Percentiles rank a stretch among this genome's conserved stretches.
phyloP scores from a whole-genome alignment of 2,888 invertebrate species.

The Phengaris alcon region DNA sequence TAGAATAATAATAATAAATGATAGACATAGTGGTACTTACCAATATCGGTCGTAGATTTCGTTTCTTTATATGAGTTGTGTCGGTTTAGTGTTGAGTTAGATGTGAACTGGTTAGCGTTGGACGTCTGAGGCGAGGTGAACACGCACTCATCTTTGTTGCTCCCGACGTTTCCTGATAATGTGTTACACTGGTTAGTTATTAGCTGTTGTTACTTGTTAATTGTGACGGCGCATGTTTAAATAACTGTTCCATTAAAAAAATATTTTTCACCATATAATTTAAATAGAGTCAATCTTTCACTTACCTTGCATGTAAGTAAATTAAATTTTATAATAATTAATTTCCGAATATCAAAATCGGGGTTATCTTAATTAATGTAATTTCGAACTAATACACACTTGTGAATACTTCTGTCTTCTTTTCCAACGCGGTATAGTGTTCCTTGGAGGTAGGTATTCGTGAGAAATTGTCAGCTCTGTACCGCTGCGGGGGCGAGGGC shows the following conservation, averaged over 20 bases:
- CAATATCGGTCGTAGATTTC: constrained; percentile 59
- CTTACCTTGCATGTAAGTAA: too few relatives aligned
- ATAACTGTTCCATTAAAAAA: too few relatives aligned
- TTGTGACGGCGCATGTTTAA: too few relatives aligned
- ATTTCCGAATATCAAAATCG: not conserved
- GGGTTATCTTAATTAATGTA: not conserved
- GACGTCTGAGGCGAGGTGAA: constrained; percentile 49
- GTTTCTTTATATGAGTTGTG: constrained; percentile 74
- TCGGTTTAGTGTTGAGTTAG: constrained; percentile 62
- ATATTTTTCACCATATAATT: too few relatives aligned
- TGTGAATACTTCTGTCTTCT: constrained; percentile 54
- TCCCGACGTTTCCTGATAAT: constrained; percentile 60
- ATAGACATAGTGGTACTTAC: constrained; percentile 54
- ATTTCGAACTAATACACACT: constrained; percentile 43
- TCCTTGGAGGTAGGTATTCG: constrained; percentile 63
- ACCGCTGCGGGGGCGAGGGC: constrained; percentile 61
- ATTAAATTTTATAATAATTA: too few relatives aligned
- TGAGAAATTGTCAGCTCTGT: constrained; percentile 56
- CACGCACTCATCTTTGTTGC: constrained; percentile 58
- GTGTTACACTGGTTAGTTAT: constrained; percentile 32
- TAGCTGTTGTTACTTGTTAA: not conserved
- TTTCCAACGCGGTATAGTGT: constrained; percentile 52
- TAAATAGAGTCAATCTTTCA: too few relatives aligned
- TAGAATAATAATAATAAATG: too few relatives aligned
- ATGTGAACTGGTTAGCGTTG: constrained; percentile 56